Evolutionary conservation across 2,797 vertebrate genomes (phyloP).

Genomic region (Thalassophryne amazonica): DNA sequence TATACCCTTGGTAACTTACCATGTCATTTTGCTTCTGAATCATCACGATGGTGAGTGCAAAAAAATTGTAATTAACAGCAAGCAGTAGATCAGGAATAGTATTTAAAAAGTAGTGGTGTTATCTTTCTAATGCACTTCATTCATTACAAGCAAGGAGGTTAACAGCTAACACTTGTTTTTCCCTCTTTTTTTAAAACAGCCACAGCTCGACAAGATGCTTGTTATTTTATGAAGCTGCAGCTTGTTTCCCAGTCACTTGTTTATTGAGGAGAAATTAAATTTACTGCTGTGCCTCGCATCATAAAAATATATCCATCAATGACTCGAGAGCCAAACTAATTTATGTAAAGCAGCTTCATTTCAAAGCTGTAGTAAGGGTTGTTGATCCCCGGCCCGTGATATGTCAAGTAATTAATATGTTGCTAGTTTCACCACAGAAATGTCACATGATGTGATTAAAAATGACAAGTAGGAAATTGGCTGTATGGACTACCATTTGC

Average conservation of each 20-base stretch:
- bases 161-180: slow-evolving; percentile 24
- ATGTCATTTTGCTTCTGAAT: too few relatives aligned
- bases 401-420: slow-evolving; percentile 40
- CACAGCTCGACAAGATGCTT: slow-evolving; percentile 1
- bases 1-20: too few relatives aligned
- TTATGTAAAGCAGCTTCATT: slow-evolving; percentile 16
- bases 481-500: slow-evolving; percentile 3
- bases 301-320: slow-evolving; percentile 55
- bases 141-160: slow-evolving; percentile 40
- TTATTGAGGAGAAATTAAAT: slow-evolving; percentile 41
- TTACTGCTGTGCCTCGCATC: slow-evolving; percentile 28
- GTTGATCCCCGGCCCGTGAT: slow-evolving; percentile 20
- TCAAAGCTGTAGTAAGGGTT: slow-evolving; percentile 20
- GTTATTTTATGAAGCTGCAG: slow-evolving; percentile 32
- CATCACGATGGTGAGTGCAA: too few relatives aligned
- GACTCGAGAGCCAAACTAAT: slow-evolving; percentile 20
- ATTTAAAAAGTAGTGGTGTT: slow-evolving; percentile 63
- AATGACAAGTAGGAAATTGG: slow-evolving; percentile 33
- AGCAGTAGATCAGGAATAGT: slow-evolving; percentile 41
- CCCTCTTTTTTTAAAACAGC: slow-evolving; percentile 23
- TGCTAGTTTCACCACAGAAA: slow-evolving; percentile 24
- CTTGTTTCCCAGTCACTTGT: slow-evolving; percentile 4
- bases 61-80: slow-evolving; percentile 64
- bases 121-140: slow-evolving; percentile 55
- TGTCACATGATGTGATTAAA: slow-evolving; percentile 38